Evolutionary conservation across 2,113 vertebrate species (phyloP).

Genomic region (Alexandromys fortis): DNA sequence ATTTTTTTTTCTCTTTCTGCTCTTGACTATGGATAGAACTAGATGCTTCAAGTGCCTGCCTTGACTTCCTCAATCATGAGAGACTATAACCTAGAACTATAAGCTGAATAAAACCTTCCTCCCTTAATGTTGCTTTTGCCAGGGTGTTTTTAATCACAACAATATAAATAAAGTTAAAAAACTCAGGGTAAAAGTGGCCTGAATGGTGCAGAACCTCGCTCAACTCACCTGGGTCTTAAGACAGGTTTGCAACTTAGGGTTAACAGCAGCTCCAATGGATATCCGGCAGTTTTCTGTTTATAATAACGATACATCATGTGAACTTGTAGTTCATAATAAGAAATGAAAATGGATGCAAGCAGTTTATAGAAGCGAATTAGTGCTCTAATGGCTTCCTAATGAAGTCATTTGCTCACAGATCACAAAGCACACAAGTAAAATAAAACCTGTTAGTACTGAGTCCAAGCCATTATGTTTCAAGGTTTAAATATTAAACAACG

Average conservation of each 20-base stretch:
- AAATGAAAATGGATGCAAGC: conserved; percentile 86
- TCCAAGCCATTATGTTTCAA: conserved; percentile 87
- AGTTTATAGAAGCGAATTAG: conserved; percentile 85
- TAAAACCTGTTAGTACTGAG: conserved; percentile 79
- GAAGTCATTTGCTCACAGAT: conserved; percentile 89
- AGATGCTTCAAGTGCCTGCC: background rate
- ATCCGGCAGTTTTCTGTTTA: conserved; percentile 66
- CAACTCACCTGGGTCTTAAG: conserved; percentile 41
- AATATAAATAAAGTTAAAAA: background rate
- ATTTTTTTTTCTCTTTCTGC: no score
- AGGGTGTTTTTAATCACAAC: background rate
- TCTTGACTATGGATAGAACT: background rate
- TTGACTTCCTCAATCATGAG: background rate
- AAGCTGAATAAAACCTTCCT: background rate
- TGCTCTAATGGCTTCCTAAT: conserved; percentile 88
- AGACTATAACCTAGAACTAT: background rate
- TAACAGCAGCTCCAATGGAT: conserved; percentile 66
- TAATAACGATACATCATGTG: conserved; percentile 76
- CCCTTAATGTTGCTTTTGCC: background rate
- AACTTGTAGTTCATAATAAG: conserved; percentile 79
- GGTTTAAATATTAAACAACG: conserved; percentile 85
- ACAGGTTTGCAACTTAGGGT: conserved; percentile 53
- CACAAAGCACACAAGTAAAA: conserved; percentile 82
- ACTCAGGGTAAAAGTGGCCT: background rate
- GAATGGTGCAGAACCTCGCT: background rate